phyloP scores from a whole-genome alignment of 2,797 vertebrate species.

The Onychomys leucogaster region DNA sequence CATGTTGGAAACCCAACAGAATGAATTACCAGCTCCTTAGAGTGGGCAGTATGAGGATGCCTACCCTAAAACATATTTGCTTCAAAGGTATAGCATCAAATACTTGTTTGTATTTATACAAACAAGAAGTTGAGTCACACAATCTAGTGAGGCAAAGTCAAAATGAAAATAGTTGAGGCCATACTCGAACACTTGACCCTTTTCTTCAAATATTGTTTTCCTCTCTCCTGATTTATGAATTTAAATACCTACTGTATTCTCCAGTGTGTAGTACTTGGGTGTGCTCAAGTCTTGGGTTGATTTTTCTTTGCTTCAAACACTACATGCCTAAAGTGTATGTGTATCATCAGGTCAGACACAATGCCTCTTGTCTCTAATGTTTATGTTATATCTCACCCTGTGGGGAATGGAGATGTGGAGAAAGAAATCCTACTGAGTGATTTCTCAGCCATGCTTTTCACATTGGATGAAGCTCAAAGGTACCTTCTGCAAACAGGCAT shows the following conservation, averaged over 20 bases:
- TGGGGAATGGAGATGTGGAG: background rate
- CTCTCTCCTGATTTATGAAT: background rate
- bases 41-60: background rate
- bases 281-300: background rate
- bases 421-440: background rate
- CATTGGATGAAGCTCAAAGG: background rate
- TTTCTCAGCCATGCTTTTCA: background rate
- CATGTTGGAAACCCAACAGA: background rate
- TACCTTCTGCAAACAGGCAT: background rate
- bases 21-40: background rate
- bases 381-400: background rate
- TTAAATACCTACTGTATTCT: background rate
- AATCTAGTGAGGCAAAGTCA: background rate
- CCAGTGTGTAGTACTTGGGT: background rate
- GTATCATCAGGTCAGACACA: background rate
- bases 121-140: background rate
- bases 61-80: background rate
- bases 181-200: background rate
- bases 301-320: constrained; percentile 13
- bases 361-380: background rate
- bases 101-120: background rate
- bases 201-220: background rate
- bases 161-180: background rate
- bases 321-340: background rate
- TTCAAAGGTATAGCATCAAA: background rate